Conservation (phyloP, 2,797 vertebrate genomes). For the Schizothorax lantsangensis region DNA sequence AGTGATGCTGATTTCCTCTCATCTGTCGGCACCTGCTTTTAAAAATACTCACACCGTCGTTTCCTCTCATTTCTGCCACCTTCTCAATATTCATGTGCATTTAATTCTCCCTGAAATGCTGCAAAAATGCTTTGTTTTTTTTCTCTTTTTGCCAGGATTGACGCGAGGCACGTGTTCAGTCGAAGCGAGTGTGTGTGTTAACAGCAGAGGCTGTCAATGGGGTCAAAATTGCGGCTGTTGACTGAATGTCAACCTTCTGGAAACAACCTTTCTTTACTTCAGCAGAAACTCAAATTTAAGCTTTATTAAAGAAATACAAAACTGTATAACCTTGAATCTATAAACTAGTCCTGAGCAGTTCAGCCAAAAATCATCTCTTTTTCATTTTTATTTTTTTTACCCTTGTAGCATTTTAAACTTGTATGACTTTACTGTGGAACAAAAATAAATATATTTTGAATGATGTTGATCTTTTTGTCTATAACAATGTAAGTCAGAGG, state of each 20-base stretch:
- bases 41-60: constrained; percentile 56
- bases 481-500: background rate
- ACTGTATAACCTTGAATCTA: background rate
- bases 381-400: background rate
- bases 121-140: constrained; percentile 62
- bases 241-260: constrained; percentile 52
- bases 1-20: constrained; percentile 63
- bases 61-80: constrained; percentile 65
- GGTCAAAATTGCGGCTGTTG: constrained; percentile 66
- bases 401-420: background rate
- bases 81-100: constrained; percentile 71
- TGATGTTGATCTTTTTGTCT: background rate
- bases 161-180: constrained; percentile 69
- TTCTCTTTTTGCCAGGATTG: constrained; percentile 49
- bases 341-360: background rate
- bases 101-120: constrained; percentile 75
- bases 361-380: background rate
- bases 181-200: constrained; percentile 54
- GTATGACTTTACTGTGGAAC: background rate
- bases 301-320: background rate
- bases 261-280: constrained; percentile 52
- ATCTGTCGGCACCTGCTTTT: constrained; percentile 65
- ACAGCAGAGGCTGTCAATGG: constrained; percentile 63
- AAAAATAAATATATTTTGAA: background rate
- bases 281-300: constrained; percentile 16